These are phyloP conservation scores for Spodoptera picta DNA, from an alignment of 2,888 invertebrate genomes.

Conservation along the genomic window DNA sequence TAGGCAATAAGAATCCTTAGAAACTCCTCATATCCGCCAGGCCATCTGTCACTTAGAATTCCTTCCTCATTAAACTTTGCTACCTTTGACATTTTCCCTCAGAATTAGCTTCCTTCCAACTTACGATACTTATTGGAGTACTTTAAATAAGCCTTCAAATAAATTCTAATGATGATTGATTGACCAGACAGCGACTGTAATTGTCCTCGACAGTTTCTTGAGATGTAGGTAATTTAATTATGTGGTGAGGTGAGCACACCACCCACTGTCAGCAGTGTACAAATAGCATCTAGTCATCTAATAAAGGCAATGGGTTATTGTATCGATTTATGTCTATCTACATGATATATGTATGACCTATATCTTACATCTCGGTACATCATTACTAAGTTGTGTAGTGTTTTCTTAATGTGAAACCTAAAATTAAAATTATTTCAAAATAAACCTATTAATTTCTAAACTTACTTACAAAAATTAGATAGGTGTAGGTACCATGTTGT, in stretches of 20 bases:
- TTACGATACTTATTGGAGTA: not conserved
- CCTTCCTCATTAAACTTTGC: conserved; percentile 12
- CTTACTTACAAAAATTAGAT: no score
- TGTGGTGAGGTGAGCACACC: not conserved
- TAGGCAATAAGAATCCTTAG: conserved; percentile 15
- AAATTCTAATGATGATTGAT: conserved; percentile 18
- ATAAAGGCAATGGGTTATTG: no score
- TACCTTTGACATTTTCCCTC: conserved; percentile 5
- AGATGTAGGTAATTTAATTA: conserved; percentile 10
- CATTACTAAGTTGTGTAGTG: no score
- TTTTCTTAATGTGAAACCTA: no score
- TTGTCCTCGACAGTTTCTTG: conserved; percentile 9
- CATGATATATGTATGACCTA: no score
- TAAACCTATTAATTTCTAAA: no score
- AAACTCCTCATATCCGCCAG: conserved; percentile 19
- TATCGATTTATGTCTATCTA: no score
- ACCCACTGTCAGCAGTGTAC: not conserved
- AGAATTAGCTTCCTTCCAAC: not conserved
- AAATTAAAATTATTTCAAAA: no score
- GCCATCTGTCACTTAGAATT: conserved; percentile 14
- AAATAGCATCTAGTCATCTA: no score
- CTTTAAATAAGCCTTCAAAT: conserved; percentile 7
- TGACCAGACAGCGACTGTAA: conserved; percentile 4
- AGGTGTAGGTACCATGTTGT: no score
- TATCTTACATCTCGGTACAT: no score